Percentiles rank a stretch among this genome's conserved stretches.
Conservation (phyloP, 2,113 vertebrate genomes). For the Campylomormyrus numenius region DNA sequence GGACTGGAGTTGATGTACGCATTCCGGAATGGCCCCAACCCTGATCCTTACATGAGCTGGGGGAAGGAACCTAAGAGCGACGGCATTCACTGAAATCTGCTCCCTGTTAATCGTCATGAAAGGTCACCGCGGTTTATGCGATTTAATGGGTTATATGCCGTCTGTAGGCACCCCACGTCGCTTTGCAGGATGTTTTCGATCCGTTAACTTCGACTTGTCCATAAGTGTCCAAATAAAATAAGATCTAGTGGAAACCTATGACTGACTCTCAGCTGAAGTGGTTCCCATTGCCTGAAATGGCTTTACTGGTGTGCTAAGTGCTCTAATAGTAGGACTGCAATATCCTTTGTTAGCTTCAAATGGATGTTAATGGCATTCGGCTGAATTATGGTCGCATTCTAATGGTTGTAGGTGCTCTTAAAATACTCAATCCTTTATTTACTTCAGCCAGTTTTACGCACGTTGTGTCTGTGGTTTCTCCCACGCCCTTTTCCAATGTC, state of each 20-base stretch:
- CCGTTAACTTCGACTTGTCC: background rate
- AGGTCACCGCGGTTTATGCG: background rate
- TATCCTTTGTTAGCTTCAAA: constrained; percentile 7
- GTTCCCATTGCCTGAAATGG: constrained; percentile 11
- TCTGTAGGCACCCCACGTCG: background rate
- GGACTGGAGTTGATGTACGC: too few species aligned
- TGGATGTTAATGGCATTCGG: constrained; percentile 3
- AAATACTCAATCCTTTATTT: background rate
- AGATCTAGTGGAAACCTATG: constrained; percentile 13
- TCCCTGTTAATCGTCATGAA: background rate
- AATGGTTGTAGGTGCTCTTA: constrained; percentile 16
- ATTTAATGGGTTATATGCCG: background rate
- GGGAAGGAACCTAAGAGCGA: background rate
- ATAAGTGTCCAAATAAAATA: background rate
- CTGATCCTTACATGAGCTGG: background rate
- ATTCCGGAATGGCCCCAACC: too few species aligned
- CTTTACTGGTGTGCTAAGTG: background rate
- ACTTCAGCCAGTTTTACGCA: background rate
- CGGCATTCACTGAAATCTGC: background rate
- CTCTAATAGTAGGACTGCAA: background rate
- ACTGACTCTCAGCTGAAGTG: background rate
- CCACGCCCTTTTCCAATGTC: background rate
- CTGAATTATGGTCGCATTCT: constrained; percentile 9
- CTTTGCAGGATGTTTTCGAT: background rate
- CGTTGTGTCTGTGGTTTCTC: background rate